Evolutionary conservation across 2,113 vertebrate species (phyloP).

Genomic region (Alligator mississippiensis): DNA sequence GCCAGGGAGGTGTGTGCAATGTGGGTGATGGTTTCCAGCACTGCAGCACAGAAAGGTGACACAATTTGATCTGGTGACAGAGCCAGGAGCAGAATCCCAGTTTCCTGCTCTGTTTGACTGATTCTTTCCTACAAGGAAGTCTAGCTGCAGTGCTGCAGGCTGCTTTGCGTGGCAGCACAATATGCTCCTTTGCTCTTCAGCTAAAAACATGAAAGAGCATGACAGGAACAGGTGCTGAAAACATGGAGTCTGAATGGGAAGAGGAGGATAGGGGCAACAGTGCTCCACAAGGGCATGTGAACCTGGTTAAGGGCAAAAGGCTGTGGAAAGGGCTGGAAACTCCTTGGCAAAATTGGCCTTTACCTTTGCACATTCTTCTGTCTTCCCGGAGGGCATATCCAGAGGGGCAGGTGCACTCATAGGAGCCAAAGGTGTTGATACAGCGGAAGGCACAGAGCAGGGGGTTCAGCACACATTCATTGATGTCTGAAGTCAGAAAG

Average conservation of each 20-base stretch:
- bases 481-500: conserved; percentile 82
- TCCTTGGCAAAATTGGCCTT: not conserved
- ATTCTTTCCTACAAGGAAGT: too few relatives aligned
- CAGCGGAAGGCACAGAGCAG: conserved; percentile 96
- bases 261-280: too few relatives aligned
- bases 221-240: too few relatives aligned
- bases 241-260: too few relatives aligned
- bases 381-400: conserved; percentile 92
- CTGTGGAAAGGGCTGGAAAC: accelerated
- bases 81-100: not conserved
- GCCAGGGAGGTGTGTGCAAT: not conserved
- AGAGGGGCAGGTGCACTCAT: conserved; percentile 91
- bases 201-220: too few relatives aligned
- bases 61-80: not conserved
- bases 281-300: not conserved
- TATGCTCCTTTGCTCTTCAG: too few relatives aligned
- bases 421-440: conserved; percentile 92
- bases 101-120: not conserved
- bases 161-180: too few relatives aligned
- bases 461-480: conserved; percentile 92
- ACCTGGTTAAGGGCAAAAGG: accelerated
- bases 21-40: not conserved
- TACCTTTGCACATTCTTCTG: conserved; percentile 94
- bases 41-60: not conserved
- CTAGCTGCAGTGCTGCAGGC: too few relatives aligned